phyloP scores from a whole-genome alignment of 2,888 invertebrate genomes.

The Julus scandinavius region DNA sequence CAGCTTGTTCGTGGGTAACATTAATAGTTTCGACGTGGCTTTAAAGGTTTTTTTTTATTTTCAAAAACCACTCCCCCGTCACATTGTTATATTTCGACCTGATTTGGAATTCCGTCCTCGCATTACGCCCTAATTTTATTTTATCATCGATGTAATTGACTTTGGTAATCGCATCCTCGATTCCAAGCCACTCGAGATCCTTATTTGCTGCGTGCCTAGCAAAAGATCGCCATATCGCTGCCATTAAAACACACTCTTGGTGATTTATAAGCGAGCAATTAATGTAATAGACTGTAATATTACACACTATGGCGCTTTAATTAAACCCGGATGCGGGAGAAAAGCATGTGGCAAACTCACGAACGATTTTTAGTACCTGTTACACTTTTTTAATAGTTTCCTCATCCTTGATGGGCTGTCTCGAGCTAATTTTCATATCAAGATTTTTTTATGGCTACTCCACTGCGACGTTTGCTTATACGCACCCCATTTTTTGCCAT shows the following conservation, averaged over 20 bases:
- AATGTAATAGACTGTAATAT: constrained; percentile 44
- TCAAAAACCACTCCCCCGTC: constrained; percentile 4
- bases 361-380: constrained; percentile 37
- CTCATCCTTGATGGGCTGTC: constrained; percentile 35
- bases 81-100: not conserved
- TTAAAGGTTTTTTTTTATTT: not conserved
- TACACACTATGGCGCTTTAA: constrained; percentile 30
- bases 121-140: constrained; percentile 23
- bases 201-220: constrained; percentile 14
- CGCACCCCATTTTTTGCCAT: constrained; percentile 15
- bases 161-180: constrained; percentile 39
- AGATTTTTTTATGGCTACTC: not conserved
- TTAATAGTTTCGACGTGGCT: constrained; percentile 22
- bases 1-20: constrained; percentile 14
- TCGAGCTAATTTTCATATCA: constrained; percentile 37
- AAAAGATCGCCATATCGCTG: not conserved
- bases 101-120: constrained; percentile 40
- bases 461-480: not conserved
- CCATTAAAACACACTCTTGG: constrained; percentile 17
- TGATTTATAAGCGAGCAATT: constrained; percentile 39
- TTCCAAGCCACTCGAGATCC: constrained; percentile 1
- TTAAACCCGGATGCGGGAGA: constrained; percentile 9
- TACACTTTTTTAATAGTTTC: constrained; percentile 43
- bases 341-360: not conserved
- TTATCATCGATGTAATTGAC: constrained; percentile 46